Evolutionary conservation across 2,797 vertebrate species (phyloP).

Genomic region (Galaxias olidus): DNA sequence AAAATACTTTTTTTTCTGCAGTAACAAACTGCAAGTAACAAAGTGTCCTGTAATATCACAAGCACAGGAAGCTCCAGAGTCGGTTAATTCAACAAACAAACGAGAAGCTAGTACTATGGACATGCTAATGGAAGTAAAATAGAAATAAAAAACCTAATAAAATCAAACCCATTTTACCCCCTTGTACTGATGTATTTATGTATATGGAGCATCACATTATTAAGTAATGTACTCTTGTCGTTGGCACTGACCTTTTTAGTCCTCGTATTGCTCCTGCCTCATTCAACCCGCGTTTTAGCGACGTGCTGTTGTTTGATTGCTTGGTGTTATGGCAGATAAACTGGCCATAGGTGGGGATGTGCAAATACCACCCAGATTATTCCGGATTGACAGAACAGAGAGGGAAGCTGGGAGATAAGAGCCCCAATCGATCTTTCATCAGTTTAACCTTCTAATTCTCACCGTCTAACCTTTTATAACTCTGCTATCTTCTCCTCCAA

Average conservation of each 20-base stretch:
- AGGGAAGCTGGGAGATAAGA: slow-evolving; percentile 2
- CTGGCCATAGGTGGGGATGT: background rate
- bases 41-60: no score
- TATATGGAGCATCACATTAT: background rate
- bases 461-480: slow-evolving; percentile 1
- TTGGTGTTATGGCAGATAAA: slow-evolving; percentile 5
- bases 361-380: slow-evolving; percentile 4
- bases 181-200: no score
- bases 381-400: background rate
- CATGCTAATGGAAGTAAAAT: no score
- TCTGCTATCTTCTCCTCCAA: background rate
- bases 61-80: no score
- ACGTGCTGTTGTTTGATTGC: slow-evolving; percentile 5
- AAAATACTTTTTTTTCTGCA: no score
- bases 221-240: background rate
- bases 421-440: slow-evolving; percentile 8
- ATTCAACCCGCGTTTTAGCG: slow-evolving; percentile 12
- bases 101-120: no score
- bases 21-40: no score
- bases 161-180: no score
- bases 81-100: no score
- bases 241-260: background rate
- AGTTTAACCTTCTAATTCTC: slow-evolving; percentile 18
- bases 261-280: background rate
- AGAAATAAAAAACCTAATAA: no score